Evolutionary conservation across 2,888 invertebrate genomes (phyloP).

Genomic region (Amiota mariae): DNA sequence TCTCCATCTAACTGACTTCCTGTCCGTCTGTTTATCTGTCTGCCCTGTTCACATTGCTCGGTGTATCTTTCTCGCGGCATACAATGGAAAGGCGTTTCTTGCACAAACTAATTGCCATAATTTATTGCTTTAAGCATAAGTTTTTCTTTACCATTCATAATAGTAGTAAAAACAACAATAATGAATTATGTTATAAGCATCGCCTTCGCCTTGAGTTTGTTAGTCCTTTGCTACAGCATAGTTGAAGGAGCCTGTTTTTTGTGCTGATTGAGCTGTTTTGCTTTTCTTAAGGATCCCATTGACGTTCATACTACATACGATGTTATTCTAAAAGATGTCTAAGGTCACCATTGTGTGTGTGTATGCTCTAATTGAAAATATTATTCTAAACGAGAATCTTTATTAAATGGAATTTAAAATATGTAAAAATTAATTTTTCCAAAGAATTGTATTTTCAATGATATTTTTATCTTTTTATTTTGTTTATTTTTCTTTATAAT

Average conservation of each 20-base stretch:
- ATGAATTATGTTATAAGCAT: neutral
- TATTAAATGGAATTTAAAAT: neutral
- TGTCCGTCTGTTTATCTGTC: too few species aligned
- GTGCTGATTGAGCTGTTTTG: conserved; percentile 13
- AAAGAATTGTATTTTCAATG: conserved; percentile 29
- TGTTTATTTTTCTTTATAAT: conserved; percentile 13
- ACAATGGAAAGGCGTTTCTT: conserved; percentile 1
- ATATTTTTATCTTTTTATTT: conserved; percentile 36
- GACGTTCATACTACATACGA: too few species aligned
- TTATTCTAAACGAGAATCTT: neutral
- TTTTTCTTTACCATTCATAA: conserved; percentile 27
- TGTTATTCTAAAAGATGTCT: neutral
- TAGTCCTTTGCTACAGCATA: neutral
- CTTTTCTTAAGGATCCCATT: neutral
- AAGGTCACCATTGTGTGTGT: neutral
- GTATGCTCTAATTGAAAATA: conserved; percentile 11
- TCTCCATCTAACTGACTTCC: neutral
- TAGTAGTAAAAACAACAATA: neutral
- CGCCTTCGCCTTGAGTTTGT: neutral
- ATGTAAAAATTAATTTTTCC: neutral
- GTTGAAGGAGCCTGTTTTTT: conserved; percentile 4
- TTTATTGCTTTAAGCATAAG: conserved; percentile 60
- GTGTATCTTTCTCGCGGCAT: neutral
- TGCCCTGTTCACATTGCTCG: neutral
- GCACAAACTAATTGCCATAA: conserved; percentile 58